Evolutionary conservation across 2,797 vertebrate genomes (phyloP), one percentile per base, ranked within the genome.

Genomic region (Thripadectes ignobilis): DNA sequence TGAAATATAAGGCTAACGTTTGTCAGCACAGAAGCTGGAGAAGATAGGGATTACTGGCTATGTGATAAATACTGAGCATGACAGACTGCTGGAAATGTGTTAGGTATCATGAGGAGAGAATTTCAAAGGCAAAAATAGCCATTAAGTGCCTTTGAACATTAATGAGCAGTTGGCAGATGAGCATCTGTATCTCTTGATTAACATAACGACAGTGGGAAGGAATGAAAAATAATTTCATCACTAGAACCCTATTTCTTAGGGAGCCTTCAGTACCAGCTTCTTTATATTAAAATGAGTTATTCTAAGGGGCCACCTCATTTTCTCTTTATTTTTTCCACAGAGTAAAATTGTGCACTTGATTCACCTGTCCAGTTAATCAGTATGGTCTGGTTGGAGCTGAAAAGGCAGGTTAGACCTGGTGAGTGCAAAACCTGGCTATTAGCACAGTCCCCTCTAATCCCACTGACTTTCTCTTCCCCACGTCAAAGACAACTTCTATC

Each of bases 91-190:
- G 55, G 51, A 87, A 84, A 94, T 14, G 19, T 43, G 59, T 21
- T 92, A 15, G 0, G 10, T 78, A 65, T 27, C 36, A 29, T 2
- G 16, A 49, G 51, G 23, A 30, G 29, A 68, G 49, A 72, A 88
- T 91, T 91, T 83, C 78, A 85, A 89, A 93, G 65, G 46, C 51
- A 84, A 92, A 96, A 91, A 62, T 41, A 88, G 51, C 34, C 83
- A 27, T 21, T 68, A 65, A 80, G n/a, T 72, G 32, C 14, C 66
- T 92, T 69, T 84, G 73, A 89, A 80, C 46, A 10, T 74, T 61
- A 92, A 23, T 61, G 62, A 88, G 83, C 92, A 49, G 34, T 34
- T 51, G 55, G 66, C 12, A 93, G 79, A 84, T 43, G 38, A 85
- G 36, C 46, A 62, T 66, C 55, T n/a, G 0, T 67, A 78, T 63